These are phyloP conservation scores for Malacoctenus gilli DNA, from an alignment of 2,797 vertebrate species.

Conservation along the genomic window DNA sequence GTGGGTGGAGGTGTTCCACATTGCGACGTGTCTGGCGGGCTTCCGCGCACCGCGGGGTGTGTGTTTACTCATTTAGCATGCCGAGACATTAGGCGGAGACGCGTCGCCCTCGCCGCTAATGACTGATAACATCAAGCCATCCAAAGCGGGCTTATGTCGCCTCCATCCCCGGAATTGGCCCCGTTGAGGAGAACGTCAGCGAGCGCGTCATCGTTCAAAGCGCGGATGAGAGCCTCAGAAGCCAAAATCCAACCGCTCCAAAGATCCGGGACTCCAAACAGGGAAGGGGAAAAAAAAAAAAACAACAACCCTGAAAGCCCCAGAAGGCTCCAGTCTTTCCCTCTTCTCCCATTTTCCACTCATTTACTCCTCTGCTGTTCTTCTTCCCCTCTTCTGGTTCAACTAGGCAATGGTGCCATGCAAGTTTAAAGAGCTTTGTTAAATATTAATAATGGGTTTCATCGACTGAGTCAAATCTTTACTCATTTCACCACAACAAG, in stretches of 20 bases:
- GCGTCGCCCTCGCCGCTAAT: slow-evolving; percentile 31
- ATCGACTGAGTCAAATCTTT: slow-evolving; percentile 50
- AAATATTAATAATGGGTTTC: slow-evolving; percentile 53
- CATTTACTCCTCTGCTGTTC: slow-evolving; percentile 44
- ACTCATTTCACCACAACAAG: slow-evolving; percentile 47
- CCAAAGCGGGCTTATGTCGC: background rate
- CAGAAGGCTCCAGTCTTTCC: slow-evolving; percentile 8
- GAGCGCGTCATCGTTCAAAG: slow-evolving; percentile 2
- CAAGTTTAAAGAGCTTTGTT: slow-evolving; percentile 56
- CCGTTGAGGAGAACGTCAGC: slow-evolving; percentile 30
- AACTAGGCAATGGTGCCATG: slow-evolving; percentile 32
- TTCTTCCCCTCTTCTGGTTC: slow-evolving; percentile 20
- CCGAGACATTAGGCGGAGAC: slow-evolving; percentile 32
- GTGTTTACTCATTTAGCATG: slow-evolving; percentile 51
- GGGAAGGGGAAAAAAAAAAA: no score
- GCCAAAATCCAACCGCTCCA: background rate
- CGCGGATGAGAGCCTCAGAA: background rate
- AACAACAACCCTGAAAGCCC: slow-evolving; percentile 11
- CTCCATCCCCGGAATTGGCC: background rate
- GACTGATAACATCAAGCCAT: slow-evolving; percentile 52
- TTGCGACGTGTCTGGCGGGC: slow-evolving; percentile 1
- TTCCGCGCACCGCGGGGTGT: slow-evolving; percentile 33
- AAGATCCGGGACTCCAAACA: slow-evolving; percentile 14
- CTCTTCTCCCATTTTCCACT: slow-evolving; percentile 4
- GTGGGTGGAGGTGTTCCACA: slow-evolving; percentile 32